These are phyloP conservation scores for Manduca sexta DNA, from an alignment of 1,140 invertebrate species.

Conservation along the genomic window DNA sequence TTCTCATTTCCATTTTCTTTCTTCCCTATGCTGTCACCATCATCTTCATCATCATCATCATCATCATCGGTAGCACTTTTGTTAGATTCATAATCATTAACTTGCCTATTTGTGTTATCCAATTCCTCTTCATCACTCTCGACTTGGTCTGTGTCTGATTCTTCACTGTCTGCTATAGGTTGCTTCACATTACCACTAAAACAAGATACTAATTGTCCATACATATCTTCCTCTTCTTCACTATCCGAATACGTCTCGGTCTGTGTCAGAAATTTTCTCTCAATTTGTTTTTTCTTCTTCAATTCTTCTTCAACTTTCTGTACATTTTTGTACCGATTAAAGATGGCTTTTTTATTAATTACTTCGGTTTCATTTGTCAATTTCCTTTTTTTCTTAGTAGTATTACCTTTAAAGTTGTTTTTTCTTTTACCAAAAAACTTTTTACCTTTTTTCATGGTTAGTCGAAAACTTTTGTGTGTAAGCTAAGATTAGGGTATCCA, in stretches of 20 bases:
- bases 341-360: conserved; percentile 60
- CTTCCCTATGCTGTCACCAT: conserved; percentile 12
- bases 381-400: conserved; percentile 43
- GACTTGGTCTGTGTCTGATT: conserved; percentile 26
- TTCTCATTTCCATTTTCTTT: too few relatives aligned
- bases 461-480: too few relatives aligned
- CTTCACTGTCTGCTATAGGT: conserved; percentile 37
- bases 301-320: conserved; percentile 61
- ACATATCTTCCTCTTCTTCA: conserved; percentile 72
- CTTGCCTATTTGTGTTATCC: conserved; percentile 18
- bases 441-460: conserved; percentile 40
- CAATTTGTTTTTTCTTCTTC: conserved; percentile 49
- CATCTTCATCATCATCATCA: neutral
- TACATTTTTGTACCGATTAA: conserved; percentile 69
- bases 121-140: conserved; percentile 5
- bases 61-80: neutral
- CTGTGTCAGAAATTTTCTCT: conserved; percentile 41
- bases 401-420: conserved; percentile 26
- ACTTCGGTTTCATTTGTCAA: conserved; percentile 29
- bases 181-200: conserved; percentile 50
- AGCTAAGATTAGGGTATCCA: too few relatives aligned
- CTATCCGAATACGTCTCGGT: conserved; percentile 52
- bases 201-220: conserved; percentile 73
- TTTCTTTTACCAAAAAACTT: conserved; percentile 34
- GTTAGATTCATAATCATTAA: neutral